These are phyloP conservation scores for Conchocele bisecta DNA, from an alignment of 2,888 invertebrate species.

Conservation along the genomic window DNA sequence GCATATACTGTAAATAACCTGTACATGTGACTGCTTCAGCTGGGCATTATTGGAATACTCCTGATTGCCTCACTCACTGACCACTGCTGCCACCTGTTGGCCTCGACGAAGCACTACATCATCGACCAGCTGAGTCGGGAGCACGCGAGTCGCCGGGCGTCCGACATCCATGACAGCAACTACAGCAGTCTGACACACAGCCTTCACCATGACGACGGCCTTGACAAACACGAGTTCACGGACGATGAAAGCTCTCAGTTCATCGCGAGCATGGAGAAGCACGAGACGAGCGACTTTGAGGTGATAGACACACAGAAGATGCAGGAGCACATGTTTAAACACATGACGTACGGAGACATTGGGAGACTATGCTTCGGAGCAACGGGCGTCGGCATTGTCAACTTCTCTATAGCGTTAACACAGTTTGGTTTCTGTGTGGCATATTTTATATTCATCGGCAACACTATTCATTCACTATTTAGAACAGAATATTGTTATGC, in stretches of 20 bases:
- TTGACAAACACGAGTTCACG: not conserved
- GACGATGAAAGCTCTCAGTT: not conserved
- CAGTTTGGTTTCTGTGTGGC: constrained; percentile 79
- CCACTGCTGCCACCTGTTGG: constrained; percentile 79
- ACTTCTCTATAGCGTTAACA: constrained; percentile 76
- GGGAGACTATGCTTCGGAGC: constrained; percentile 74
- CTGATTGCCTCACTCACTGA: constrained; percentile 77
- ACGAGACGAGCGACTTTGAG: not conserved
- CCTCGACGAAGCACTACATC: constrained; percentile 76
- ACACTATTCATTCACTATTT: constrained; percentile 75
- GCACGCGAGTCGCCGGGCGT: not conserved
- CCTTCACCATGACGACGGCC: not conserved
- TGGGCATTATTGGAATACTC: constrained; percentile 74
- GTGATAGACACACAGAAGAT: not conserved
- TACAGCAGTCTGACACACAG: not conserved
- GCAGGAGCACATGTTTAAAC: constrained; percentile 61
- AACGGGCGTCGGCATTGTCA: constrained; percentile 73
- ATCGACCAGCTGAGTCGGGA: constrained; percentile 47
- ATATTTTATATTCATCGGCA: constrained; percentile 81
- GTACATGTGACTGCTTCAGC: constrained; percentile 63
- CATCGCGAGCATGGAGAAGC: not conserved
- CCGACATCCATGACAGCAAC: not conserved
- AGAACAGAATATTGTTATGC: constrained; percentile 64
- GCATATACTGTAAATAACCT: too few species aligned
- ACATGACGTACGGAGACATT: constrained; percentile 79